Conservation (phyloP, 2,113 vertebrate species). For the Canis aureus region DNA sequence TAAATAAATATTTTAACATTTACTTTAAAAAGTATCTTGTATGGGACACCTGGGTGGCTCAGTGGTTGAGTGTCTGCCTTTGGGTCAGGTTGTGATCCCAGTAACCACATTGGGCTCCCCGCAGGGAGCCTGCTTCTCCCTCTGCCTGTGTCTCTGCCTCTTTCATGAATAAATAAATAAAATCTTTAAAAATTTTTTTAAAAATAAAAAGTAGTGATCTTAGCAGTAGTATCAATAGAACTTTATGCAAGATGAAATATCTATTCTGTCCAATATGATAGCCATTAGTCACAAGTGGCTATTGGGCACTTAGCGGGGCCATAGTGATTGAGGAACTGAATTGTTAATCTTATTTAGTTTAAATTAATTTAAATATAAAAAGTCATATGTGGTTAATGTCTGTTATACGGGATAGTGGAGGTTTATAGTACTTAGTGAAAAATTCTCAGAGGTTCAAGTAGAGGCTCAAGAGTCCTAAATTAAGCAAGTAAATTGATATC, state of each 20-base stretch:
- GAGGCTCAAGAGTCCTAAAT: neutral
- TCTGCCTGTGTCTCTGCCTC: too few relatives aligned
- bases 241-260: neutral
- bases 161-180: too few relatives aligned
- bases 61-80: too few relatives aligned
- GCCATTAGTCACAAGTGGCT: neutral
- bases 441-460: neutral
- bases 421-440: neutral
- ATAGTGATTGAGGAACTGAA: neutral
- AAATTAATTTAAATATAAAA: neutral
- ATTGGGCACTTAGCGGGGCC: neutral
- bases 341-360: neutral
- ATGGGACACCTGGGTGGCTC: neutral
- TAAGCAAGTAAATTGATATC: constrained; percentile 34
- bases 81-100: too few relatives aligned
- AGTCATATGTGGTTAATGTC: neutral
- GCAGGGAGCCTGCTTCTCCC: too few relatives aligned
- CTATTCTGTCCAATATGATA: too few relatives aligned
- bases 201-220: neutral
- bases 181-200: too few relatives aligned
- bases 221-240: neutral
- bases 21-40: neutral
- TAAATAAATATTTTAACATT: neutral
- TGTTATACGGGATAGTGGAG: neutral
- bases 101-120: too few relatives aligned